Percentiles rank a stretch among this genome's conserved stretches.
These are phyloP conservation scores for Heloderma charlesbogerti DNA, from an alignment of 2,113 vertebrate species.

Conservation along the genomic window DNA sequence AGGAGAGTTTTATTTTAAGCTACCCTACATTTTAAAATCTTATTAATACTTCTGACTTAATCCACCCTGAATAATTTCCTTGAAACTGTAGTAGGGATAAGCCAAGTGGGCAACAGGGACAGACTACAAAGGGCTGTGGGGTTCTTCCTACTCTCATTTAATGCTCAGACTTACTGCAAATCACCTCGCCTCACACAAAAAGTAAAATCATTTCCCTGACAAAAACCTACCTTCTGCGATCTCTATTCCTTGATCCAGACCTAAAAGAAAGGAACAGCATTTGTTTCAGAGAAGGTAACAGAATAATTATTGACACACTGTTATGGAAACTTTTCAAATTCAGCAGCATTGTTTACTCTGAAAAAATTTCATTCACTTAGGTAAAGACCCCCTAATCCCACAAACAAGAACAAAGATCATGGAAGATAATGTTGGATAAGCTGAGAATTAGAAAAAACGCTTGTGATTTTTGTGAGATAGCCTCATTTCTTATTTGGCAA, in stretches of 20 bases:
- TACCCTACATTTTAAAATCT: neutral
- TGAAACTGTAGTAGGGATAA: neutral
- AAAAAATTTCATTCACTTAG: neutral
- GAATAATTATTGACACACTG: rapidly evolving
- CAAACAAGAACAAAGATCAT: neutral
- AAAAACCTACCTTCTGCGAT: constrained; percentile 83
- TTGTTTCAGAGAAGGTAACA: neutral
- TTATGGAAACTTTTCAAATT: neutral
- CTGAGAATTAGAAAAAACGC: too few relatives aligned
- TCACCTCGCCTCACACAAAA: neutral
- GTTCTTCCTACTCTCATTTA: neutral
- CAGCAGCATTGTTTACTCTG: neutral
- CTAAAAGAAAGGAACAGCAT: constrained; percentile 68
- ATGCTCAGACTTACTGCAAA: neutral
- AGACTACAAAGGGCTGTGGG: neutral
- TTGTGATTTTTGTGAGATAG: neutral
- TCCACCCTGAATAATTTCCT: neutral
- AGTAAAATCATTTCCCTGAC: too few relatives aligned
- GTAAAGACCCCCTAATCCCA: neutral
- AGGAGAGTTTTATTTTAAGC: neutral
- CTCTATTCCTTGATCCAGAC: constrained; percentile 91
- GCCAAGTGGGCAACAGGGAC: too few relatives aligned
- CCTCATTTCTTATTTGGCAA: neutral
- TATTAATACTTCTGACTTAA: neutral
- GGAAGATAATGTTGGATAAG: neutral